These are phyloP conservation scores for Drosophila arizonae DNA, from an alignment of 1,140 invertebrate species.

Conservation along the genomic window DNA sequence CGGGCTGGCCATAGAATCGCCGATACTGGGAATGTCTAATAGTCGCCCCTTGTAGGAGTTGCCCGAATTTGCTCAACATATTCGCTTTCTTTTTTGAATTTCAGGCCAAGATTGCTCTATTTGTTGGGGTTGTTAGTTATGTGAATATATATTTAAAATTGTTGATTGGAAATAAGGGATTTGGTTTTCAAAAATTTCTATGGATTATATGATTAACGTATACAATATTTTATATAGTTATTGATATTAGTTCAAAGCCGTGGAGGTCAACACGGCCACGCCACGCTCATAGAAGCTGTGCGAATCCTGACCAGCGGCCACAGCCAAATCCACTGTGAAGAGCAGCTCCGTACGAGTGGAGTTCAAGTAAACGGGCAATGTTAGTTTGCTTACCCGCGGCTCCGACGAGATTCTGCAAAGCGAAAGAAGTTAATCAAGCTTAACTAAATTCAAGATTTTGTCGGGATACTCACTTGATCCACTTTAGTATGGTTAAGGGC, in stretches of 20 bases:
- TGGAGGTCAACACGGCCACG: slow-evolving; percentile 96
- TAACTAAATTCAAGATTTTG: not conserved
- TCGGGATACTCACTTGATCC: slow-evolving; percentile 87
- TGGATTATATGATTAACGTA: slow-evolving; percentile 1
- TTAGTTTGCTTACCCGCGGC: slow-evolving; percentile 87
- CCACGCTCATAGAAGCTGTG: slow-evolving; percentile 98
- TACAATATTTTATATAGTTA: not conserved
- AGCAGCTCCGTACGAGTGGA: slow-evolving; percentile 96
- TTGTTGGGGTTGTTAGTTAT: slow-evolving; percentile 40
- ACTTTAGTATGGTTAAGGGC: slow-evolving; percentile 93
- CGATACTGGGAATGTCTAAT: not conserved
- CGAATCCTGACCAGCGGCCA: slow-evolving; percentile 92
- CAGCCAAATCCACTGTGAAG: slow-evolving; percentile 97
- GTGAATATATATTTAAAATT: slow-evolving; percentile 30
- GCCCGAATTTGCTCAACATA: not conserved
- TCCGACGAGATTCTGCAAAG: slow-evolving; percentile 84
- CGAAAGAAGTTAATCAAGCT: slow-evolving; percentile 16
- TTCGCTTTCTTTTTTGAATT: not conserved
- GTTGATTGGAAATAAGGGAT: not conserved
- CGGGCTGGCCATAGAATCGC: not conserved
- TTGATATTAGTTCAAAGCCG: slow-evolving; percentile 89
- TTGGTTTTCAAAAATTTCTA: slow-evolving; percentile 23
- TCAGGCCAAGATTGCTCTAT: slow-evolving; percentile 3
- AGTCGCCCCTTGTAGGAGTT: not conserved
- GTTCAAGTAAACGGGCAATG: slow-evolving; percentile 98